Base-by-base conservation (phyloP, 1,140 invertebrate genomes). In the Chironomus tepperi region DNA sequence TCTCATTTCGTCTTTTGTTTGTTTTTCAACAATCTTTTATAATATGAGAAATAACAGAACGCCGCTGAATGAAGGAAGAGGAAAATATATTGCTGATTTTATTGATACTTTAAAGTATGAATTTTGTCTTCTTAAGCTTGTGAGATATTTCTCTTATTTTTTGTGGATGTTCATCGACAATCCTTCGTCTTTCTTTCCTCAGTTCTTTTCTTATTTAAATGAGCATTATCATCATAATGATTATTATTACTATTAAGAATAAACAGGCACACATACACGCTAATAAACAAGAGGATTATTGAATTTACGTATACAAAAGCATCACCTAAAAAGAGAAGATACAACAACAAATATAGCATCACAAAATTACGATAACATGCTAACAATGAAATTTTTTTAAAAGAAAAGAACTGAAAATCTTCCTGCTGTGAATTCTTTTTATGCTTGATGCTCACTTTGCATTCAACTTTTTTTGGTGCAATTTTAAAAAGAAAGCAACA, bases 21-120 rank as follows among this genome's bases (percentile, higher is more conserved):
- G 65, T 70, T 70, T 70, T 70, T 70, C 65, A 70, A 19, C 65
- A 18, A 18, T 67, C 7, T 19, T 16, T 70, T 19, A 19, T 21
- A 21, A 70, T 57, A 57, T 47, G 8, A 47, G 15, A n/a, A 57
- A 57, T 57, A n/a, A 57, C n/a, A 57, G n/a, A 57, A 57, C 12
- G 47, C 47, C 47, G 47, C 12, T 57, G 47, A 70, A 70, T 57
- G 47, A n/a, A n/a, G 47, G 10, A 19, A 19, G 19, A 70, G 16
- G 16, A 18, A 16, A 70, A 70, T 18, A 70, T 70, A 70, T 70
- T 70, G 65, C 65, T 70, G 65, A 70, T 70, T 70, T 70, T 70
- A 70, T 70, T 70, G 65, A 70, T 70, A 70, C 65, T 70, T 70
- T 70, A 19, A 70, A 70, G 19, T 21, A 18, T 18, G 18, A 18